Conservation (phyloP, 2,797 vertebrate genomes). For the Synanceia verrucosa region DNA sequence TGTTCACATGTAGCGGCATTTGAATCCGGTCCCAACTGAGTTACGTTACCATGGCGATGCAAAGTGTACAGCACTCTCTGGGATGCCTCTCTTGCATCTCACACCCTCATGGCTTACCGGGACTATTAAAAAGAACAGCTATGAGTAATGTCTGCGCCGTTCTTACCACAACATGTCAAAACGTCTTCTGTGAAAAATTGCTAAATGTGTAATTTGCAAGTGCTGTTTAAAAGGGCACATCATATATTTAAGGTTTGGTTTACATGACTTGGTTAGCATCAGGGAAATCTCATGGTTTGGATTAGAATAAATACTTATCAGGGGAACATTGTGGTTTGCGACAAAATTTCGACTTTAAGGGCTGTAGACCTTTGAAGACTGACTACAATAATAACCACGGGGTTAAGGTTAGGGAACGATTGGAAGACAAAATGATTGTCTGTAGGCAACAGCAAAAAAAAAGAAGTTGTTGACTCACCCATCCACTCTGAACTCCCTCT, state of each 20-base stretch:
- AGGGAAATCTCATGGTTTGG: neutral
- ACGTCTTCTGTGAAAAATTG: neutral
- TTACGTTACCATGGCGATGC: slow-evolving; percentile 53
- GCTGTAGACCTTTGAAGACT: neutral
- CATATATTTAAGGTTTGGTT: neutral
- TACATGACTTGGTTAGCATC: neutral
- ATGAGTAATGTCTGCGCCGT: neutral
- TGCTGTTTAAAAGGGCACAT: neutral
- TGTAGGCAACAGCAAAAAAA: neutral
- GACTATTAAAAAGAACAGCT: neutral
- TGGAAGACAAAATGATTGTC: neutral
- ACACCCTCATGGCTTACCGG: neutral
- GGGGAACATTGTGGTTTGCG: neutral
- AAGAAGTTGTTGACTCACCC: slow-evolving; percentile 3
- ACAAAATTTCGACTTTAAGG: neutral
- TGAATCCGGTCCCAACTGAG: slow-evolving; percentile 46
- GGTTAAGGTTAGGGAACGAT: neutral
- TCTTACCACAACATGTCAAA: neutral
- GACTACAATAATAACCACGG: neutral
- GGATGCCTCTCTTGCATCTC: slow-evolving; percentile 27
- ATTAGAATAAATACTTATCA: neutral
- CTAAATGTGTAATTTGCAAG: neutral
- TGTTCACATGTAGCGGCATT: slow-evolving; percentile 52
- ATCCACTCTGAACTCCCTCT: neutral
- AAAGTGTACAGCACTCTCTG: slow-evolving; percentile 45